Evolutionary conservation across 2,797 vertebrate genomes (phyloP).

Genomic region (Spatula versicolor): DNA sequence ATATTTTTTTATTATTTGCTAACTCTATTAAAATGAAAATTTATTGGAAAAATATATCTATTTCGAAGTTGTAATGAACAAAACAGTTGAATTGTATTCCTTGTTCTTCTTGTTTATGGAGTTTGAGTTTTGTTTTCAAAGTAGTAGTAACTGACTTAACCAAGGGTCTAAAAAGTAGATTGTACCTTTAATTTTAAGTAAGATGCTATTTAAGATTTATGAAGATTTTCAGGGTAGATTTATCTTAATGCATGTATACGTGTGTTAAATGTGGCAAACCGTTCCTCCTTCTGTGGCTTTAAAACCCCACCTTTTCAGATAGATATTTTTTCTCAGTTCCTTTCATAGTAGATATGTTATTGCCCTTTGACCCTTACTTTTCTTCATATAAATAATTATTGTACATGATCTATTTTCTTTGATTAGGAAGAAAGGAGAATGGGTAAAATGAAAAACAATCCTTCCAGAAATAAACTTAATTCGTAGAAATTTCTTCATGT

Average conservation of each 20-base stretch:
- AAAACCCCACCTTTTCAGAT: background rate
- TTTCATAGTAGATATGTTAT: rapidly evolving
- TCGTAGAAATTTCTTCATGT: background rate
- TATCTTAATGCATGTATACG: background rate
- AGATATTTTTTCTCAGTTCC: background rate
- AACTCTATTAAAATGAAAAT: conserved; percentile 50
- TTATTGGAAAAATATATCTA: background rate
- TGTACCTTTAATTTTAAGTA: background rate
- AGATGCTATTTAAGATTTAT: background rate
- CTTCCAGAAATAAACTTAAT: background rate
- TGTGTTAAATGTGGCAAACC: background rate
- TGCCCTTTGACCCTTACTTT: background rate
- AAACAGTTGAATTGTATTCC: background rate
- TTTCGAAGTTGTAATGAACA: background rate
- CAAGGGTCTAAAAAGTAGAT: background rate
- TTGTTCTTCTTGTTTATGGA: background rate
- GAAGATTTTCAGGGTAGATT: background rate
- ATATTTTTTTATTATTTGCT: conserved; percentile 48
- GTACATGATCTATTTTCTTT: background rate
- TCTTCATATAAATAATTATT: background rate
- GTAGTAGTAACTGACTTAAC: background rate
- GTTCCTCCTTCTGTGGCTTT: background rate
- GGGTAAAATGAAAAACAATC: background rate
- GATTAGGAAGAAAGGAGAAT: background rate
- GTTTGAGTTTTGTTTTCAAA: background rate